phyloP scores from a whole-genome alignment of 1,140 invertebrate species.

The Batillaria attramentaria region DNA sequence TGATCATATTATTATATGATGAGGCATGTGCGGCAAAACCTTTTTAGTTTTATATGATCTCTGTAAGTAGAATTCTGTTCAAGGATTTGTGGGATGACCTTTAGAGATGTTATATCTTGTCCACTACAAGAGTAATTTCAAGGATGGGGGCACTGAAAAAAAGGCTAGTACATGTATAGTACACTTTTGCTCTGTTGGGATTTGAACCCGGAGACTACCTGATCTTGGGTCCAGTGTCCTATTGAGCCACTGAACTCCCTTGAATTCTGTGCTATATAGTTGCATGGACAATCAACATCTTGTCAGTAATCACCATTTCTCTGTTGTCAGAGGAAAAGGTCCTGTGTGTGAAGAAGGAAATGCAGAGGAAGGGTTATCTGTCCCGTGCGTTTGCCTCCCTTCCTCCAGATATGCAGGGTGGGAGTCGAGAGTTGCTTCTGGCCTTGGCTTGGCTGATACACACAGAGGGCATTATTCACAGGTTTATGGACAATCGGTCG shows the following conservation, averaged over 20 bases:
- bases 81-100: no score
- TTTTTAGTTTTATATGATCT: no score
- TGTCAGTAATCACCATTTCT: background rate
- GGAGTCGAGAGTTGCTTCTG: slow-evolving; percentile 51
- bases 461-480: slow-evolving; percentile 40
- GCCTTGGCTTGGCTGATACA: slow-evolving; percentile 52
- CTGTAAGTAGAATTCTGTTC: no score
- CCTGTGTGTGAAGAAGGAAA: slow-evolving; percentile 52
- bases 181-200: no score
- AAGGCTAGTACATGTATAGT: no score
- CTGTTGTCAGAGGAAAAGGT: slow-evolving; percentile 37
- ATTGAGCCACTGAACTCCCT: background rate
- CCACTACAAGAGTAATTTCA: no score
- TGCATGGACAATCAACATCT: background rate
- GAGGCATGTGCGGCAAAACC: no score
- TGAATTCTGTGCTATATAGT: background rate
- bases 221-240: no score
- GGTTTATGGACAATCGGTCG: slow-evolving; percentile 47
- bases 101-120: no score
- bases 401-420: slow-evolving; percentile 29
- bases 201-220: no score
- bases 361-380: slow-evolving; percentile 45
- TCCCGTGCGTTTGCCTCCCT: slow-evolving; percentile 41
- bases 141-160: no score
- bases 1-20: no score